phyloP scores from a whole-genome alignment of 2,113 vertebrate genomes.

The Mustela lutreola region DNA sequence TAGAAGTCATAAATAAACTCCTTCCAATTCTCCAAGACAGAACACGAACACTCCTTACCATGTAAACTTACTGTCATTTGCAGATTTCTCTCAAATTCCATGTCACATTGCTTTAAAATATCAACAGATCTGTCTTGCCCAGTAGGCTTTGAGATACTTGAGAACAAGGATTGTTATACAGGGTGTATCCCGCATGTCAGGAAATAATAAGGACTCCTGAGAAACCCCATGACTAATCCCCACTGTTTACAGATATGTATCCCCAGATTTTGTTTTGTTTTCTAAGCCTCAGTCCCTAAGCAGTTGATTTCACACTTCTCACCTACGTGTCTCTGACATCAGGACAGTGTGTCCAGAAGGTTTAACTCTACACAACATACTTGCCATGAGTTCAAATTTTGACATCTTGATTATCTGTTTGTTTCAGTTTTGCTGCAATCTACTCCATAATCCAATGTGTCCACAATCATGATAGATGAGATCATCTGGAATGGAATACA shows the following conservation, averaged over 20 bases:
- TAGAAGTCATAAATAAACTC: not conserved
- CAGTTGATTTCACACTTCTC: slow-evolving; percentile 1
- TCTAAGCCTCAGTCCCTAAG: not conserved
- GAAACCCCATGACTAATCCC: not conserved
- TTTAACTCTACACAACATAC: not conserved
- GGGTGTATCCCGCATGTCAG: not conserved
- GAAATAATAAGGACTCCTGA: not conserved
- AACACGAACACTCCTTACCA: not conserved
- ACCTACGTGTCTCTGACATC: not conserved
- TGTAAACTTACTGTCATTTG: not conserved
- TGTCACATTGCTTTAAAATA: not conserved
- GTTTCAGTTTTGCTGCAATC: not conserved
- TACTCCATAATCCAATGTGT: not conserved
- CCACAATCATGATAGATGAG: not conserved
- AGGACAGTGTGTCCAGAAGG: not conserved
- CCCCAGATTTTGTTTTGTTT: not conserved
- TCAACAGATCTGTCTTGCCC: not conserved
- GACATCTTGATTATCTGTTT: not conserved
- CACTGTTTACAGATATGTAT: not conserved
- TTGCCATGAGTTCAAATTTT: not conserved
- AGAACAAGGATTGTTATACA: not conserved
- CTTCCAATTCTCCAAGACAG: not conserved
- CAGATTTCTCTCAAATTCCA: not conserved
- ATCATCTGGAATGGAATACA: not conserved
- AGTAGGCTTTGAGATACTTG: not conserved